Evolutionary conservation across 35 echinoderm and acorn worm genomes (phyloP), one percentile per base, ranked within the genome.

Genomic region (Stichopus chloronotus): DNA sequence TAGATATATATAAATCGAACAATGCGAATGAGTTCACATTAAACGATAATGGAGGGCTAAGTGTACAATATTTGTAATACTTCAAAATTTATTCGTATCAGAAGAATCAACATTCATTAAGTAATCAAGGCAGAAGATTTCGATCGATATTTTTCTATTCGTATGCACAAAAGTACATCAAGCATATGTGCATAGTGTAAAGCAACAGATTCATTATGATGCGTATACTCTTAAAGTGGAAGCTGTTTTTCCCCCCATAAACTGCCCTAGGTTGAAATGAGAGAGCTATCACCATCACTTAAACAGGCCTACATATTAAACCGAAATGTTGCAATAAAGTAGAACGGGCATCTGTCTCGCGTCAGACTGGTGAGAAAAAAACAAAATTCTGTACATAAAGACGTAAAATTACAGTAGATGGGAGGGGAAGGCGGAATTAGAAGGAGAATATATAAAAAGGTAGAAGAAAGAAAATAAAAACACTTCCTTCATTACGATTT

Each of bases 401-500:
- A 72, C 22, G 22, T n/a, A 72, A 19, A 74, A 19, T 19, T 74
- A 74, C 19, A 8, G 14, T 61, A 14, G 59, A 61, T 43, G 30
- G 59, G 59, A 10, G 79, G 79, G 5, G 52, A 82, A 82, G 19
- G 52, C 17, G 43, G 84, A 63, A 59, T 14, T 22, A 87, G 57
- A 17, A 61, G 84, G 59, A 59, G n/a, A 87, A 65, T 14, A 83
- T 55, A 52, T 6, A 55, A 71, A 72, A 7, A 72, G 23, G 17
- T 21, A 57, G 55, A 88, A 4, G 30, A 43, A 43, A 43, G 30
- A 43, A 43, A n/a, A 88, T 56, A 25, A 9, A 63, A 88, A 88
- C 56, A 88, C 57, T 69, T n/a, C 86, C 60, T 43, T 89, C 60
- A 59, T 63, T 89, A 89, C 63, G 22, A 72, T 6, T 79, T 79